phyloP scores from a whole-genome alignment of 2,113 vertebrate species.

The Rissa tridactyla region DNA sequence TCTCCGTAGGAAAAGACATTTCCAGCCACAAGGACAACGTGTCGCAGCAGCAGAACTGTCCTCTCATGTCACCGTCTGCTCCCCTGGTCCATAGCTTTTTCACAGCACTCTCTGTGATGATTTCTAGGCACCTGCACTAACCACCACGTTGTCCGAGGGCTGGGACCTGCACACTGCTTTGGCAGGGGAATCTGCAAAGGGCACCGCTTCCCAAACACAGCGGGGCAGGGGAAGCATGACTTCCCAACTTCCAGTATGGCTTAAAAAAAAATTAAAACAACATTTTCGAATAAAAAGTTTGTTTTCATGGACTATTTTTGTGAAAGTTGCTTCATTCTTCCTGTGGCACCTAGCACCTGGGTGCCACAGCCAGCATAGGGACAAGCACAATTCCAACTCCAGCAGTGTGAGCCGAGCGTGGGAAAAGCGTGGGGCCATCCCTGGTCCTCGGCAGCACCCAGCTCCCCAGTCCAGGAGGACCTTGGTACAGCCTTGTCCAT shows the following conservation, averaged over 20 bases:
- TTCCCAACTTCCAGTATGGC: background rate
- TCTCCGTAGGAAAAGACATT: background rate
- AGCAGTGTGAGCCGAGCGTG: accelerated
- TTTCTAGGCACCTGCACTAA: background rate
- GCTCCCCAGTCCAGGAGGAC: accelerated
- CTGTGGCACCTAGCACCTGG: accelerated
- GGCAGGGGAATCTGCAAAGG: background rate
- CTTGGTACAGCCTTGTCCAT: background rate
- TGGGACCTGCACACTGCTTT: accelerated
- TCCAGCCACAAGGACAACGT: background rate
- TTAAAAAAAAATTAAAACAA: background rate
- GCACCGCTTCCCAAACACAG: background rate
- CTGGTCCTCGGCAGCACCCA: background rate
- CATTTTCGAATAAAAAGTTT: no score
- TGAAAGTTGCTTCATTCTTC: background rate
- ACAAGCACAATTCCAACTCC: background rate
- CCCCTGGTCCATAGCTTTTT: background rate
- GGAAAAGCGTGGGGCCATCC: accelerated
- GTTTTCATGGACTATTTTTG: background rate
- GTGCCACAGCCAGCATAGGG: accelerated
- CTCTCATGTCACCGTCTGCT: background rate
- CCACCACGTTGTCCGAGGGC: accelerated
- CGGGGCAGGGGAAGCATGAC: background rate
- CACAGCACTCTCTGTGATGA: accelerated
- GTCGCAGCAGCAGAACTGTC: background rate